Evolutionary conservation across 2,797 vertebrate species (phyloP).

Genomic region (Syngnathus acus): DNA sequence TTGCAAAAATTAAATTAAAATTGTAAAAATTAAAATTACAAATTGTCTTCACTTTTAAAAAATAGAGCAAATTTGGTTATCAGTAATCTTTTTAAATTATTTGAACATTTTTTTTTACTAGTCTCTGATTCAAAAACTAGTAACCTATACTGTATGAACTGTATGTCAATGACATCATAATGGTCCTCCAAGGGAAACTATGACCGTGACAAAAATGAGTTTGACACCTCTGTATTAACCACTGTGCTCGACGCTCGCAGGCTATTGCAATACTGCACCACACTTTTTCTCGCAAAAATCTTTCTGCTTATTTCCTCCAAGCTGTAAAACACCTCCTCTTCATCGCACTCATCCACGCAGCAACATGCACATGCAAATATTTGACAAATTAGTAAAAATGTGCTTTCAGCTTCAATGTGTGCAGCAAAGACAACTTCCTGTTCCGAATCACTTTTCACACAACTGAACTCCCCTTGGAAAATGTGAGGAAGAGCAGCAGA

Average conservation of each 20-base stretch:
- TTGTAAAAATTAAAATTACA: no score
- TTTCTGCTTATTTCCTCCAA: not conserved
- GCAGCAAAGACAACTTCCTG: conserved; percentile 26
- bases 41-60: no score
- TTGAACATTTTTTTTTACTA: no score
- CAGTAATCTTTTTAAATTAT: no score
- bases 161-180: no score
- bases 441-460: not conserved
- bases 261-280: not conserved
- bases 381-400: conserved; percentile 24
- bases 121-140: no score
- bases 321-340: not conserved
- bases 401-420: conserved; percentile 17
- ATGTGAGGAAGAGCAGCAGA: conserved; percentile 9
- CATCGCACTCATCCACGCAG: not conserved
- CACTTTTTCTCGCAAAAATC: not conserved
- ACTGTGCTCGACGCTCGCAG: not conserved
- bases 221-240: not conserved
- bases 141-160: no score
- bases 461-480: conserved; percentile 18
- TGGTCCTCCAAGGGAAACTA: no score
- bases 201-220: not conserved
- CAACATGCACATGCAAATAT: conserved; percentile 28
- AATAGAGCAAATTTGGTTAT: no score
- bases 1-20: no score